A percentile compares a stretch with the other conserved stretches of the same genome.
These are phyloP conservation scores for Acropternis orthonyx DNA, from an alignment of 2,797 vertebrate species.

Conservation along the genomic window DNA sequence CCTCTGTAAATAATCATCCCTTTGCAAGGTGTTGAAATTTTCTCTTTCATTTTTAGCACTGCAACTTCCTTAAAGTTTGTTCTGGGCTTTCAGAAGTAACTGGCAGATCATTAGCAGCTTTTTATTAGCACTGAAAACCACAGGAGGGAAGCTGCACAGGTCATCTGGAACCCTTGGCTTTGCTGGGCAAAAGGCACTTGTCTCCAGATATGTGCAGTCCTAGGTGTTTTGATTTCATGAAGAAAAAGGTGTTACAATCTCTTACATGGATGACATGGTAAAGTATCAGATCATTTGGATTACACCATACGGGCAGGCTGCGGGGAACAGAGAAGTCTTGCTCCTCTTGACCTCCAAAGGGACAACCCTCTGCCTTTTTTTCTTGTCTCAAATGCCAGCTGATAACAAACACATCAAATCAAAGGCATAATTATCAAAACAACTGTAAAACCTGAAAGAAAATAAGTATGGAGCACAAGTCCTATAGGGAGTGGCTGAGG, in stretches of 20 bases:
- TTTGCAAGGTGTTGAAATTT: background rate
- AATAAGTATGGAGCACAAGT: background rate
- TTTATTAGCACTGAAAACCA: background rate
- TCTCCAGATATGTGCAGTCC: background rate
- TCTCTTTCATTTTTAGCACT: background rate
- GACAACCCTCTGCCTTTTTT: background rate
- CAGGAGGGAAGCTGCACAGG: background rate
- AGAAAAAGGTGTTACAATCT: background rate
- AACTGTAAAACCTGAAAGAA: background rate
- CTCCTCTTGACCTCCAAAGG: background rate
- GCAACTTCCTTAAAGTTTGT: background rate
- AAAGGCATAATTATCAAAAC: background rate
- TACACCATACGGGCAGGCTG: background rate
- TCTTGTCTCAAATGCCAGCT: background rate
- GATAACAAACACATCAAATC: background rate
- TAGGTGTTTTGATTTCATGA: background rate
- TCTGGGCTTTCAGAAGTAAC: background rate
- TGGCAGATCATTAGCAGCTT: conserved; percentile 2
- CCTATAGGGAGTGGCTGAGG: background rate
- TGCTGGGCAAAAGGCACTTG: background rate
- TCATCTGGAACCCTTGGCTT: background rate
- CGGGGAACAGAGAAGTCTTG: background rate
- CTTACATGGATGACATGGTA: background rate
- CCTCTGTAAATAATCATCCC: background rate
- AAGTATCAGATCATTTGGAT: background rate